Conservation (phyloP, 1,140 invertebrate genomes). For the Cheumatopsyche charites region DNA sequence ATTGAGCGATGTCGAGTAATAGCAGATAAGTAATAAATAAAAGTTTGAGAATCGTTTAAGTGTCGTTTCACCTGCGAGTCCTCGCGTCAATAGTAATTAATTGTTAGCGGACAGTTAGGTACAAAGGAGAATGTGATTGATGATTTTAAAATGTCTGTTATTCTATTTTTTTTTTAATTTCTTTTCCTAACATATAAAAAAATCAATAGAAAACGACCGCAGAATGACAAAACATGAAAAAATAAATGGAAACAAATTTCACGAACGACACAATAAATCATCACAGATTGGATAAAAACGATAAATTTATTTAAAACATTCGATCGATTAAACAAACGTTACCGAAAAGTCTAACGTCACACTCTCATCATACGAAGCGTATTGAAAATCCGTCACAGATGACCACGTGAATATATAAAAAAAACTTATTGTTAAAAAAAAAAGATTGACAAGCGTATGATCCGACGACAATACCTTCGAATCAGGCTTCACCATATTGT, state of each 20-base stretch:
- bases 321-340: too few species aligned
- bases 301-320: too few species aligned
- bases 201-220: slow-evolving; percentile 1
- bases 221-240: neutral
- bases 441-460: slow-evolving; percentile 7
- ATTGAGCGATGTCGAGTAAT: too few species aligned
- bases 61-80: slow-evolving; percentile 35
- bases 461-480: slow-evolving; percentile 1
- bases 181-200: neutral
- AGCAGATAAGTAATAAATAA: too few species aligned
- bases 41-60: neutral
- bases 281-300: too few species aligned
- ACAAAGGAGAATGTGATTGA: slow-evolving; percentile 19
- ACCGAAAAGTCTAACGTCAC: too few species aligned
- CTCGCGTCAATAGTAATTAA: slow-evolving; percentile 38
- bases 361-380: neutral
- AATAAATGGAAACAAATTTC: too few species aligned
- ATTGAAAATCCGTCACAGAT: neutral
- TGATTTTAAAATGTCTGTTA: slow-evolving; percentile 29
- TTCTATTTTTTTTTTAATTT: slow-evolving; percentile 17
- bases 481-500: neutral
- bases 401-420: neutral
- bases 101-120: slow-evolving; percentile 1
- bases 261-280: too few species aligned
- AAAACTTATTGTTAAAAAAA: neutral